phyloP scores from a whole-genome alignment of 2,797 vertebrate species.

The Oryzias sinensis region DNA sequence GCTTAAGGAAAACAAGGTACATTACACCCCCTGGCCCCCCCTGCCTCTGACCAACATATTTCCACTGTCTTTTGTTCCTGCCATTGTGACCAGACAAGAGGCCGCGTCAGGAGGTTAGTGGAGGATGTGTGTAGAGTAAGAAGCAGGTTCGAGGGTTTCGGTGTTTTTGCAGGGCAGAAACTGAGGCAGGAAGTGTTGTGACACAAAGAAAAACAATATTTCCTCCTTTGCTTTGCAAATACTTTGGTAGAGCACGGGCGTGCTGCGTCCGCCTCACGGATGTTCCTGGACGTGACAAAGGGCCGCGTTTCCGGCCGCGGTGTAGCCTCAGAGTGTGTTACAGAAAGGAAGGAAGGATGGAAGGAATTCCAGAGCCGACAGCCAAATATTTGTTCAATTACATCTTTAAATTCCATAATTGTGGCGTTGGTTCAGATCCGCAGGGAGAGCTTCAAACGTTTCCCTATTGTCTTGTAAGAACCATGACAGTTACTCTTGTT shows the following conservation, averaged over 20 bases:
- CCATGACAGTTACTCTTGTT: no score
- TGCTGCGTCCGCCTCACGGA: slow-evolving; percentile 30
- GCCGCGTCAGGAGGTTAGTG: slow-evolving; percentile 68
- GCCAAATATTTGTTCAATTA: slow-evolving; percentile 35
- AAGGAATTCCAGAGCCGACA: slow-evolving; percentile 27
- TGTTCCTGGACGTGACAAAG: slow-evolving; percentile 41
- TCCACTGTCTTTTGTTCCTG: slow-evolving; percentile 71
- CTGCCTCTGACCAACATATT: slow-evolving; percentile 62
- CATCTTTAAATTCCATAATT: slow-evolving; percentile 21
- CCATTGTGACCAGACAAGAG: slow-evolving; percentile 71
- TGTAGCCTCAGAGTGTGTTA: slow-evolving; percentile 33
- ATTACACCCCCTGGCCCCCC: slow-evolving; percentile 47
- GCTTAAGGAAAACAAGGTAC: slow-evolving; percentile 74
- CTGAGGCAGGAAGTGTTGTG: slow-evolving; percentile 32
- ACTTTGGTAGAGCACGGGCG: slow-evolving; percentile 2
- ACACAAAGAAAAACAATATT: slow-evolving; percentile 28
- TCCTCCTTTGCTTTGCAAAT: slow-evolving; percentile 31
- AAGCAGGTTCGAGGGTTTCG: slow-evolving; percentile 36
- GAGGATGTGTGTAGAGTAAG: slow-evolving; percentile 45
- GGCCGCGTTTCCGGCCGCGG: slow-evolving; percentile 41
- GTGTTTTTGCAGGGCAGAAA: slow-evolving; percentile 13
- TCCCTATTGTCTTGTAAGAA: no score
- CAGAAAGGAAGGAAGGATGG: slow-evolving; percentile 53
- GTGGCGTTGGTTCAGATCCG: slow-evolving; percentile 27
- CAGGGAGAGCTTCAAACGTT: slow-evolving; percentile 22